Conservation (phyloP, 2,888 invertebrate genomes). For the Dolichomitus sp. region DNA sequence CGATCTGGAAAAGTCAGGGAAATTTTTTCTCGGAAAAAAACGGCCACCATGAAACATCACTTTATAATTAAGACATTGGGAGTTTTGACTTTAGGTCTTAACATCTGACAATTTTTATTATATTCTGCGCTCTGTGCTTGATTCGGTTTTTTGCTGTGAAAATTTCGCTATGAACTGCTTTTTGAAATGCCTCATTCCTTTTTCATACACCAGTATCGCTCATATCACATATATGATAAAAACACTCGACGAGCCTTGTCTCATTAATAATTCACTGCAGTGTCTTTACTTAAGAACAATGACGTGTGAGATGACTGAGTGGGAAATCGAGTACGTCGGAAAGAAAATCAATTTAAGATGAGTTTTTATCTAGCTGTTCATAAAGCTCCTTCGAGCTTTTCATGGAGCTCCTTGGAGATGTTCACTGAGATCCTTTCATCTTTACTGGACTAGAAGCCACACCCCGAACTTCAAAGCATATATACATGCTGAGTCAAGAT, state of each 20-base stretch:
- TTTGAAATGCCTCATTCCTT: too few species aligned
- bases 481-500: neutral
- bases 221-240: slow-evolving; percentile 23
- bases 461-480: slow-evolving; percentile 10
- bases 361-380: slow-evolving; percentile 32
- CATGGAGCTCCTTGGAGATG: too few species aligned
- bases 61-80: too few species aligned
- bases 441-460: too few species aligned
- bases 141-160: too few species aligned
- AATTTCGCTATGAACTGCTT: neutral
- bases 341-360: slow-evolving; percentile 3
- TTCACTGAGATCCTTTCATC: too few species aligned
- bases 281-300: neutral
- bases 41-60: too few species aligned
- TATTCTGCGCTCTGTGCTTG: too few species aligned
- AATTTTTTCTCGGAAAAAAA: too few species aligned
- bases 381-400: slow-evolving; percentile 13
- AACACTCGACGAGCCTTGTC: neutral
- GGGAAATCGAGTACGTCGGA: neutral
- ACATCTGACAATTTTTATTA: too few species aligned
- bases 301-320: neutral
- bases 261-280: slow-evolving; percentile 31
- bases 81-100: too few species aligned
- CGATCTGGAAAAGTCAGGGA: too few species aligned
- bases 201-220: neutral